Evolutionary conservation across 2,888 invertebrate species (phyloP).

Genomic region (Philonicus albiceps): DNA sequence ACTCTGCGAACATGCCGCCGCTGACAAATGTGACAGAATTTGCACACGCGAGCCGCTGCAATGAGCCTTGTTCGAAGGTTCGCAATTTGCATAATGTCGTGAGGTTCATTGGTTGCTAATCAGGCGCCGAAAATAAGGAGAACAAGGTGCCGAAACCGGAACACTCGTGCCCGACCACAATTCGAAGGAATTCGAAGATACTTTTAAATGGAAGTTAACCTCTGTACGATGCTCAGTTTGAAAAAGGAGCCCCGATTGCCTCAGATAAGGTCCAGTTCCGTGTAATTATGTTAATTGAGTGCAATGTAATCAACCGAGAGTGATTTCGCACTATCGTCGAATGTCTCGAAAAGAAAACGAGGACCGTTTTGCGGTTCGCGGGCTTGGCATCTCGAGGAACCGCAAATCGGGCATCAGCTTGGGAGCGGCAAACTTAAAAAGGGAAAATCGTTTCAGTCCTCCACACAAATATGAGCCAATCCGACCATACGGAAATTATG

Average conservation of each 20-base stretch:
- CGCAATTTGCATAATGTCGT: conserved; percentile 38
- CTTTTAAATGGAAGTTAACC: conserved; percentile 14
- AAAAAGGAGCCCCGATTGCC: neutral
- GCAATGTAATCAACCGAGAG: conserved; percentile 30
- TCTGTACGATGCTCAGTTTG: neutral
- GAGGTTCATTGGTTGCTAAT: conserved; percentile 33
- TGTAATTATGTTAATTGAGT: conserved; percentile 42
- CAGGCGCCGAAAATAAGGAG: conserved; percentile 24
- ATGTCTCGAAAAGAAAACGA: neutral
- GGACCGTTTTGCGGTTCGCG: neutral
- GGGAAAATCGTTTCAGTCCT: neutral
- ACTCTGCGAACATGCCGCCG: neutral
- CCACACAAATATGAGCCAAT: neutral
- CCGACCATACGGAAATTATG: conserved; percentile 10
- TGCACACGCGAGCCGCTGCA: neutral
- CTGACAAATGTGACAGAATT: conserved; percentile 36
- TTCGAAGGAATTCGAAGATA: neutral
- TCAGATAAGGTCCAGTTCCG: conserved; percentile 13
- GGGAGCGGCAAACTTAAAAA: neutral
- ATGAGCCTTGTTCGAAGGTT: conserved; percentile 2
- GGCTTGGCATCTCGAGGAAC: neutral
- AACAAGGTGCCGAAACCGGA: conserved; percentile 18
- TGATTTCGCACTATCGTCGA: conserved; percentile 19
- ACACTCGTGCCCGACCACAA: conserved; percentile 11
- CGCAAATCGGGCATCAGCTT: neutral